phyloP scores from a whole-genome alignment of 2,797 vertebrate genomes.

The Anolis apletophallus region DNA sequence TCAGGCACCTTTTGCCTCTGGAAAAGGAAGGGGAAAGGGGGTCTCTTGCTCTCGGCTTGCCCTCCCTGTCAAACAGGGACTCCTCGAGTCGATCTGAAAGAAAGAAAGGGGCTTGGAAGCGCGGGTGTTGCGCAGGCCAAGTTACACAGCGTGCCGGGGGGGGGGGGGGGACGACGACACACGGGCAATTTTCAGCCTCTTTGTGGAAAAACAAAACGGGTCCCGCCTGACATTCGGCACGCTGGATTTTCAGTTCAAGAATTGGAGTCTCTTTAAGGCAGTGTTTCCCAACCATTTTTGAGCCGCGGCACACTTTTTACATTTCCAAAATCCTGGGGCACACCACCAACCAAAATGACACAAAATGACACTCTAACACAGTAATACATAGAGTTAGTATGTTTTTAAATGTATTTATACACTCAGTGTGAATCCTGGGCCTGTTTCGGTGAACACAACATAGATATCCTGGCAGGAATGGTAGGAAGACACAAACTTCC shows the following conservation, averaged over 20 bases:
- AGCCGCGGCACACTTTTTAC: no score
- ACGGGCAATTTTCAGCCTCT: slow-evolving; percentile 19
- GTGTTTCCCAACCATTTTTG: no score
- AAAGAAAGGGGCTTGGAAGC: slow-evolving; percentile 65
- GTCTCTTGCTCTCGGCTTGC: slow-evolving; percentile 58
- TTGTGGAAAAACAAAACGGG: neutral
- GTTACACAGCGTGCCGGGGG: slow-evolving; percentile 54
- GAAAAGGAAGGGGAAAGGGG: slow-evolving; percentile 17
- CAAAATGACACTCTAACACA: no score
- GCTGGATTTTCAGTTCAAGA: neutral
- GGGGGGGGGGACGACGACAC: no score
- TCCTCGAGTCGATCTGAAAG: slow-evolving; percentile 61
- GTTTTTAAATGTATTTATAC: no score
- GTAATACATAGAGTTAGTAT: no score
- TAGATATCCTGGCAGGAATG: no score
- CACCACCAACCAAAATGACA: no score
- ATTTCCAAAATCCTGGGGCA: no score
- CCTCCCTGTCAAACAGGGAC: slow-evolving; percentile 36
- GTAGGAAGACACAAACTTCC: no score
- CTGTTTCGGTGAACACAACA: no score
- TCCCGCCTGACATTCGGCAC: neutral
- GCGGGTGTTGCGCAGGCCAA: slow-evolving; percentile 55
- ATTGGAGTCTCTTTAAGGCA: neutral
- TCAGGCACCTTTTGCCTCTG: slow-evolving; percentile 14
- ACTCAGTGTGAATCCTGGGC: no score